Evolutionary conservation across 1,140 invertebrate species (phyloP).

Genomic region (Orchesella cincta): DNA sequence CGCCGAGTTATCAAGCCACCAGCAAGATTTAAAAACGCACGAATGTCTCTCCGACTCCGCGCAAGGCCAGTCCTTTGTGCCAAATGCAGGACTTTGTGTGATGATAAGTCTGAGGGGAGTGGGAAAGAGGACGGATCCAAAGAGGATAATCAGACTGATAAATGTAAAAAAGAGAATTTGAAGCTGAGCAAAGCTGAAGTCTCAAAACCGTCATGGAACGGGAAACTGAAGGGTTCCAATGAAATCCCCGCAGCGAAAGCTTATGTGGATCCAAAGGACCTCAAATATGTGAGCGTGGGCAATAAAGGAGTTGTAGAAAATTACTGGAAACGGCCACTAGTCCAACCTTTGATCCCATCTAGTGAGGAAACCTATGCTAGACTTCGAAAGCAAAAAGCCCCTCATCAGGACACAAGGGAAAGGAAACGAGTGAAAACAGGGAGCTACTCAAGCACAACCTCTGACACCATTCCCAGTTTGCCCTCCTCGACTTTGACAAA

Average conservation of each 20-base stretch:
- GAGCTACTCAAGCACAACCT: not conserved
- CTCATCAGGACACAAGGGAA: not conserved
- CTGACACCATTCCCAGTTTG: too few species aligned
- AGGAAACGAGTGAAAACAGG: not conserved
- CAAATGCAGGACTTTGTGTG: constrained; percentile 42
- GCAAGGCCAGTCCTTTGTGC: constrained; percentile 44
- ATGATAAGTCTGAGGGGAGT: constrained; percentile 33
- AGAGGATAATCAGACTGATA: not conserved
- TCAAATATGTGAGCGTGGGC: constrained; percentile 34
- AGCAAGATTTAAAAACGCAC: constrained; percentile 46
- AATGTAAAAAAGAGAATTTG: not conserved
- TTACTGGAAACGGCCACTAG: constrained; percentile 43
- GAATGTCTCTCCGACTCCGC: constrained; percentile 37
- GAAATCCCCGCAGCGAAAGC: not conserved
- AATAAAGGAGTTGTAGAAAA: constrained; percentile 42
- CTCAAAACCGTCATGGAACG: not conserved
- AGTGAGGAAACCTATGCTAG: constrained; percentile 9
- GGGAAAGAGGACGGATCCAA: not conserved
- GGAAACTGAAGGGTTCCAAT: not conserved
- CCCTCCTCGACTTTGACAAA: too few species aligned
- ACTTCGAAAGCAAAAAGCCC: constrained; percentile 4
- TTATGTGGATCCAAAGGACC: constrained; percentile 32
- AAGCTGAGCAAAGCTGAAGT: not conserved
- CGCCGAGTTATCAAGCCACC: constrained; percentile 45
- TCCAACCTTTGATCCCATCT: constrained; percentile 9